Evolutionary conservation across 2,113 vertebrate genomes (phyloP).

Genomic region (Megaleporinus macrocephalus): DNA sequence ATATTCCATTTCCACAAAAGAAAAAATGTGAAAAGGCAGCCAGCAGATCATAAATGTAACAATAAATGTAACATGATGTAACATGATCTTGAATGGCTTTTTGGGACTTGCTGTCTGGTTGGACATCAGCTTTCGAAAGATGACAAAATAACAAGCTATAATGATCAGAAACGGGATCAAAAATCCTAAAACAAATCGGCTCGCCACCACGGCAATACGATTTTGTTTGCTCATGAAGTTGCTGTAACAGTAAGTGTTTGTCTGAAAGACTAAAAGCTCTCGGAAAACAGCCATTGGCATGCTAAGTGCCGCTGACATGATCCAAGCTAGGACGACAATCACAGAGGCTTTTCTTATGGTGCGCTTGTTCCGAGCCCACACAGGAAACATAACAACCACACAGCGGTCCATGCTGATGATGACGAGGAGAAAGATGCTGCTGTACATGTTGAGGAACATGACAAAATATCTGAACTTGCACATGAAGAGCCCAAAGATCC

Average conservation of each 20-base stretch:
- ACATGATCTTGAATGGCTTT: too few species aligned
- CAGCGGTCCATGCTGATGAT: not conserved
- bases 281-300: slow-evolving; percentile 81
- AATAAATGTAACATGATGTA: too few species aligned
- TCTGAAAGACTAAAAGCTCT: rapidly evolving
- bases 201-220: slow-evolving; percentile 67
- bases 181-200: not conserved
- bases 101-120: too few species aligned
- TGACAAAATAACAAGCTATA: too few species aligned
- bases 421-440: not conserved
- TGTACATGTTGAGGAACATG: not conserved
- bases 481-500: not conserved
- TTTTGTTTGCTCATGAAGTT: slow-evolving; percentile 65
- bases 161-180: too few species aligned
- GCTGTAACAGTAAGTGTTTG: slow-evolving; percentile 73
- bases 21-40: too few species aligned
- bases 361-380: not conserved
- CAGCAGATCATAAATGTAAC: too few species aligned
- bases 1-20: too few species aligned
- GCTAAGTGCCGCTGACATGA: slow-evolving; percentile 75
- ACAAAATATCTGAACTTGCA: not conserved
- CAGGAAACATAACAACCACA: not conserved
- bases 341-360: not conserved
- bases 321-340: not conserved
- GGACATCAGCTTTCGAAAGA: too few species aligned